phyloP scores from a whole-genome alignment of 92 coral and sea anemone species.

The Palythoa heliodiscus region DNA sequence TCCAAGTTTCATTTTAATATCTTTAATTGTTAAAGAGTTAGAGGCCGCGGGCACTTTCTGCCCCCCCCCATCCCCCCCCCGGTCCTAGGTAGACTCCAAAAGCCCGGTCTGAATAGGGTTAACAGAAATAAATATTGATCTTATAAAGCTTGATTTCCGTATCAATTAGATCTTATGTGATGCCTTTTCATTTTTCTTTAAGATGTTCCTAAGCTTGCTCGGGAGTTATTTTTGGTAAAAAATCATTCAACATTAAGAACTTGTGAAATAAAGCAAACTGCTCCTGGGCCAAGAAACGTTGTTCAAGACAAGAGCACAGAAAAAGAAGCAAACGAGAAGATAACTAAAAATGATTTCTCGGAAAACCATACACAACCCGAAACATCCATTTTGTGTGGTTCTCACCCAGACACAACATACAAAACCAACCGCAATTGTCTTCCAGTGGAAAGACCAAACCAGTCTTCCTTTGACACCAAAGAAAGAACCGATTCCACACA shows the following conservation, averaged over 20 bases:
- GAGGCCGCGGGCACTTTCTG: no score
- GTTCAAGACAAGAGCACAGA: not conserved
- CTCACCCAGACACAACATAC: not conserved
- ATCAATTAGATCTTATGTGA: no score
- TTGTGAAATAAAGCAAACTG: not conserved
- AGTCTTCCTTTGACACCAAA: not conserved
- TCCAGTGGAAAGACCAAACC: not conserved
- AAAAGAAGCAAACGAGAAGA: not conserved
- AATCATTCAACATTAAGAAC: not conserved
- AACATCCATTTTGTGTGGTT: not conserved
- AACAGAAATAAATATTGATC: no score
- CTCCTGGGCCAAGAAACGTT: not conserved
- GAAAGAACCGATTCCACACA: no score
- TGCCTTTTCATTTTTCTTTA: no score
- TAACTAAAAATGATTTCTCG: not conserved
- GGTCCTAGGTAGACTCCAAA: no score
- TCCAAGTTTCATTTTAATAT: no score
- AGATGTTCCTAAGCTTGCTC: conserved; percentile 28
- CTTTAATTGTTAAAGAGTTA: no score
- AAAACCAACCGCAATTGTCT: not conserved
- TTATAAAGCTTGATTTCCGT: no score
- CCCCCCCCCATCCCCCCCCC: no score
- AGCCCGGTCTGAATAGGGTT: no score
- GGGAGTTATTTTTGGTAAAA: conserved; percentile 3
- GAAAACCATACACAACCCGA: not conserved